Conservation (phyloP, 2,888 invertebrate species). For the Ornithoptera alexandrae region DNA sequence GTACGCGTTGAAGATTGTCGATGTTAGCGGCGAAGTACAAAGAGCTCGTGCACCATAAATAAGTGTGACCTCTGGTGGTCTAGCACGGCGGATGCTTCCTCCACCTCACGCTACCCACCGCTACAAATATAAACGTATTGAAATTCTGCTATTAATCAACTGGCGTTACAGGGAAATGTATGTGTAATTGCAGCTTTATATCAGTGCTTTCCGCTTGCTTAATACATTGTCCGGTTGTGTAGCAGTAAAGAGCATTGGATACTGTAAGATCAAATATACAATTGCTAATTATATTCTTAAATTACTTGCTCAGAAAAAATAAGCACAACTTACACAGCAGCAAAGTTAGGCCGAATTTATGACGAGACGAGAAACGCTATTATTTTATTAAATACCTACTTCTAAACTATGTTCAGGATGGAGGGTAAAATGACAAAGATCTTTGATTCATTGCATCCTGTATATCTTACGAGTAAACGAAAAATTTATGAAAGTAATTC, state of each 20-base stretch:
- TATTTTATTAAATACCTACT: too few species aligned
- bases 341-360: too few species aligned
- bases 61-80: conserved; percentile 55
- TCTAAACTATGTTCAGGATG: too few species aligned
- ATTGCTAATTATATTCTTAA: too few species aligned
- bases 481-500: too few species aligned
- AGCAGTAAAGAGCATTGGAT: not conserved
- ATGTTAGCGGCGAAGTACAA: conserved; percentile 62
- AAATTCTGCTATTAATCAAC: conserved; percentile 27
- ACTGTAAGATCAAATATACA: not conserved
- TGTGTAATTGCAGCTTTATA: conserved; percentile 11
- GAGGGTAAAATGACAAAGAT: too few species aligned
- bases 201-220: not conserved
- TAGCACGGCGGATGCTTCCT: conserved; percentile 38
- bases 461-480: too few species aligned
- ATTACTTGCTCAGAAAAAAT: too few species aligned
- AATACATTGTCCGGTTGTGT: not conserved
- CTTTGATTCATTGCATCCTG: too few species aligned
- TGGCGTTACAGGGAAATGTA: conserved; percentile 3
- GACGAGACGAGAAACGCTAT: too few species aligned
- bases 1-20: conserved; percentile 46
- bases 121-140: conserved; percentile 38
- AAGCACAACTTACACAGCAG: too few species aligned
- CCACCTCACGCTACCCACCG: conserved; percentile 36
- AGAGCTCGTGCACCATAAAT: conserved; percentile 73